Percentiles rank a stretch among this genome's conserved stretches.
These are phyloP conservation scores for Sebastes itinus DNA, from an alignment of 2,797 vertebrate species.

Conservation along the genomic window DNA sequence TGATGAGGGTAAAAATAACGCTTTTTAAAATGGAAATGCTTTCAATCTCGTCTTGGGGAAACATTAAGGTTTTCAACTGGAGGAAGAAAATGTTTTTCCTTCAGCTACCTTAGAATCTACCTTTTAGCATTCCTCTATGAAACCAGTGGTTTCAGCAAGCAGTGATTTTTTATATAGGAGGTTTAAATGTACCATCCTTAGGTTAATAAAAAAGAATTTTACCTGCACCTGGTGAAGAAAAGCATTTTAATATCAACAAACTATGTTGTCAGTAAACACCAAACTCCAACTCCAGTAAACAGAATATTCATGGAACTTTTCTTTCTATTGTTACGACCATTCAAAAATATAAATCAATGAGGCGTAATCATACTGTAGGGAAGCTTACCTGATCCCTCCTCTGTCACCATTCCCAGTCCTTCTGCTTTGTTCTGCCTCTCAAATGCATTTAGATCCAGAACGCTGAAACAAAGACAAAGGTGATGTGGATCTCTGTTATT, in stretches of 20 bases:
- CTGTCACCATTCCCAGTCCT: conserved; percentile 97
- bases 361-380: neutral
- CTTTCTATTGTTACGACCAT: neutral
- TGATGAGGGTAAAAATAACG: conserved; percentile 36
- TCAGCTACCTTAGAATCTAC: neutral
- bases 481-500: neutral
- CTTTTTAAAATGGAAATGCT: neutral
- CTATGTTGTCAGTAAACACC: neutral
- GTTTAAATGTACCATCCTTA: neutral
- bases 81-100: neutral
- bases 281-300: neutral
- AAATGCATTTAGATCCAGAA: conserved; percentile 95
- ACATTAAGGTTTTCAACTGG: neutral
- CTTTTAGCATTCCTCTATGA: neutral
- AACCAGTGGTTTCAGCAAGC: neutral
- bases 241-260: conserved; percentile 2
- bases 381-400: conserved; percentile 93
- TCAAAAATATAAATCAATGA: neutral
- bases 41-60: neutral
- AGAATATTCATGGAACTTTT: neutral
- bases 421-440: conserved; percentile 98
- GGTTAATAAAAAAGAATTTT: neutral
- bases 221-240: conserved; percentile 3
- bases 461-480: conserved; percentile 77
- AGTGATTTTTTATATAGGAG: neutral